Base-by-base conservation (phyloP, 2,797 vertebrate species). In the Muraenolepis orangiensis region DNA sequence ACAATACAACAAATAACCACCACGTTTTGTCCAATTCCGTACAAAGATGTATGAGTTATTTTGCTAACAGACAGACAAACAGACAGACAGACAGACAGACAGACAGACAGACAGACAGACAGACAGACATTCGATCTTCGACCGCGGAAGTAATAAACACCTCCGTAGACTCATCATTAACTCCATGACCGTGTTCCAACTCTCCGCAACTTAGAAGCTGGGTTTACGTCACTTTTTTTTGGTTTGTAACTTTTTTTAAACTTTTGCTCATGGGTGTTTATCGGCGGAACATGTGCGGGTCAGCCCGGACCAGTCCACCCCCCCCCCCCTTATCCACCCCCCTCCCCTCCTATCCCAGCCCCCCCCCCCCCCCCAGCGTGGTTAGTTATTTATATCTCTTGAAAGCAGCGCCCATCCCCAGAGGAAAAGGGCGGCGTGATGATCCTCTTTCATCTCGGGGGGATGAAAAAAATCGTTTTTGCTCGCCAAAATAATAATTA, bases 401-500 rank as follows among this genome's bases (percentile, higher is more conserved):
- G 90, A 93, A 92, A 57, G 46, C 46, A 20, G 92, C 90, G 91
- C 87, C 91, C 93, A 88, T 93, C 94, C 92, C 92, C 92, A 93
- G 89, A 94, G 94, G 94, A 94, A 95, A 93, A 93, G 94, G 93
- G 94, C 88, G 92, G 93, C 76, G 80, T 86, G 92, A 93, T 93
- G 88, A 83, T 80, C 81, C 85, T 87, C 93, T 94, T 95, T 95
- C 90, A 95, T 94, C 92, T 94, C 8, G 32, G 32, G 32, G 16
- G 46, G 86, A n/a, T n/a, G 88, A 90, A 90, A 92, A 93, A 93
- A n/a, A n/a, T n/a, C n/a, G n/a, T 90, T 87, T 84, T 90, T 91
- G 88, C 87, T 86, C 94, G 94, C 93, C 94, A 95, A 94, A 95
- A 95, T 94, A 95, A 92, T 92, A 93, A 94, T 94, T 94, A 94